These are phyloP conservation scores for Chaetura pelagica DNA, from an alignment of 2,113 vertebrate species.

Conservation along the genomic window DNA sequence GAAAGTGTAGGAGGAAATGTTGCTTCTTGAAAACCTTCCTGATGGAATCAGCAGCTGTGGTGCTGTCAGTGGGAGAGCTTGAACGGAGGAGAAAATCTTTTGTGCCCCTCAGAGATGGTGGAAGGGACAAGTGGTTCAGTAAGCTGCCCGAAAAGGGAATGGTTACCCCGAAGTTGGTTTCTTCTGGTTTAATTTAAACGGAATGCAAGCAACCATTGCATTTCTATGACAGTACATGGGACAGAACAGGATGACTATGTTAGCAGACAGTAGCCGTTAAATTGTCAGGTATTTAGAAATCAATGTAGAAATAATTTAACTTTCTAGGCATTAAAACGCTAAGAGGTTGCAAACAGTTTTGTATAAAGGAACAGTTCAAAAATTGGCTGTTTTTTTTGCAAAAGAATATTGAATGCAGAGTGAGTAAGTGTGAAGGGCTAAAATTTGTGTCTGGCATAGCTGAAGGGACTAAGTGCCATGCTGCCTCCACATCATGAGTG, in stretches of 20 bases:
- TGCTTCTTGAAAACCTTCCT: background rate
- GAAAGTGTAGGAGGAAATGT: background rate
- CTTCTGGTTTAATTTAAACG: background rate
- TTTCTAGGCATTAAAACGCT: background rate
- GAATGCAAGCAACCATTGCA: background rate
- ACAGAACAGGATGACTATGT: background rate
- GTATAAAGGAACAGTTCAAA: background rate
- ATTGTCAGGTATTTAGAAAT: background rate
- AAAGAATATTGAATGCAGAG: background rate
- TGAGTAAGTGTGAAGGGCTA: background rate
- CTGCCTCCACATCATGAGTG: fast-evolving
- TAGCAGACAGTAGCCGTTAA: background rate
- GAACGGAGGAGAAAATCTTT: background rate
- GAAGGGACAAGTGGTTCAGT: background rate
- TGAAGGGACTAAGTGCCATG: background rate
- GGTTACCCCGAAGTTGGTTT: background rate
- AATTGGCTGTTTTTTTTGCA: background rate
- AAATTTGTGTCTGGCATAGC: fast-evolving
- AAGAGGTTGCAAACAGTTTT: background rate
- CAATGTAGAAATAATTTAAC: background rate
- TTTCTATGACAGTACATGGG: background rate
- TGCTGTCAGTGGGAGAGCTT: background rate
- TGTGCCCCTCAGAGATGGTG: fast-evolving
- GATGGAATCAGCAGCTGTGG: background rate
- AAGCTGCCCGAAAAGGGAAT: background rate